Conservation (phyloP, 2,113 vertebrate species). For the Chaetodon trifascialis region DNA sequence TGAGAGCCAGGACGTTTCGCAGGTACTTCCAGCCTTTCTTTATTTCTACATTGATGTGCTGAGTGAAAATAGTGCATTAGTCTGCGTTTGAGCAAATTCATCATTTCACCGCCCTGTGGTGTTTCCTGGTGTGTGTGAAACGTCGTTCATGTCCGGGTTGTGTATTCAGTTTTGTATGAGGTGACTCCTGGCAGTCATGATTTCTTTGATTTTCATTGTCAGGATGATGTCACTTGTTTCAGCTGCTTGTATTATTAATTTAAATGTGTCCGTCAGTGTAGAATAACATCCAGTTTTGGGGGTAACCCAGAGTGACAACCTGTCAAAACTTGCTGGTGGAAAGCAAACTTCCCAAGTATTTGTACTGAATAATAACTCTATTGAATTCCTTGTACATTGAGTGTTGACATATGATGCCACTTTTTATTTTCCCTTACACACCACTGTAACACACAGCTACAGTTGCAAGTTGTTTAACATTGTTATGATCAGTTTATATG, state of each 20-base stretch:
- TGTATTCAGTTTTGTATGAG: neutral
- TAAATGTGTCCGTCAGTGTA: neutral
- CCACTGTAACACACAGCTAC: too few relatives aligned
- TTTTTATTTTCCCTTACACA: neutral
- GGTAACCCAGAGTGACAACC: neutral
- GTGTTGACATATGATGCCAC: neutral
- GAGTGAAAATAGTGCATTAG: neutral
- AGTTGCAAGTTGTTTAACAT: neutral
- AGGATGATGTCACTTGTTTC: neutral
- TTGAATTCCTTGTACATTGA: neutral
- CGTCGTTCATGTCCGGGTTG: neutral
- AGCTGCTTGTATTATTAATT: neutral
- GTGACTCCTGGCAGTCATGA: neutral
- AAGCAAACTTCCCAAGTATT: neutral
- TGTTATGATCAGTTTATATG: neutral
- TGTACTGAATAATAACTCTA: neutral
- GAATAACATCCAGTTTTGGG: neutral
- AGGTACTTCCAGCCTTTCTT: conserved; percentile 51
- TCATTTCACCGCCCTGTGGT: neutral
- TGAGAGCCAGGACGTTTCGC: conserved; percentile 31
- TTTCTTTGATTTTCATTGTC: neutral
- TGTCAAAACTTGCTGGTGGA: neutral
- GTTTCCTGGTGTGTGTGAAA: conserved; percentile 1
- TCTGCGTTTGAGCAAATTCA: neutral
- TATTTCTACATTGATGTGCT: neutral